Base-by-base conservation (phyloP, 2,888 invertebrate genomes). In the Lucinisca nassula region DNA sequence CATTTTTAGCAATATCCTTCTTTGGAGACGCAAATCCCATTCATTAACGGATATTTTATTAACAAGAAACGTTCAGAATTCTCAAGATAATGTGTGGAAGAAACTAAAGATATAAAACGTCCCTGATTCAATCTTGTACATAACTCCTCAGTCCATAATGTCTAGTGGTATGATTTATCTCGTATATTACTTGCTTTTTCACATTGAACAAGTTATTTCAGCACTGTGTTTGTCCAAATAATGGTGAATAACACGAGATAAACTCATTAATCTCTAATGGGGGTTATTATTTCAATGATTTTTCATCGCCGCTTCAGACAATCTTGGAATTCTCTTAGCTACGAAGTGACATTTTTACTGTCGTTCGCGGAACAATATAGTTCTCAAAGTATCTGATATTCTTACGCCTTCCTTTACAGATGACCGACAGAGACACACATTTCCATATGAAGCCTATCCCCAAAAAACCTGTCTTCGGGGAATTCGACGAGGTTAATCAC, bases 1-100 rank as follows among this genome's bases (percentile, higher is more conserved):
- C 79, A 73, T 80, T 85, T 79, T 80, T 38, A 76, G 76, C 45
- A 55, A 74, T 77, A 77, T 61, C 49, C 81, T 81, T 81, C 81
- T 78, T 82, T 77, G 35, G 77, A 32, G 77, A 77, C 67, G 67
- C 67, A 35, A 67, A 67, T 35, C 35, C 67, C 35, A 67, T 67
- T 67, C 67, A 67, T 67, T 67, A 67, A 67, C 67, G 67, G 35
- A 67, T 67, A 67, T 67, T 67, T 67, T 67, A 67, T 67, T 67
- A 67, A 35, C 67, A 35, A 35, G 35, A 35, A 67, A 67, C 30
- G 10, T 67, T 67, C 35, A 35, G 67, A 32, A 35, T 8, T 67
- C 67, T 67, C 67, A 35, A 35, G 67, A 67, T 35, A 67, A 35
- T 67, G 67, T 35, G 67, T 67, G 17, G 67, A 17, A 67, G 67